Base-by-base conservation (phyloP, 2,113 vertebrate genomes). In the Elephas maximus region DNA sequence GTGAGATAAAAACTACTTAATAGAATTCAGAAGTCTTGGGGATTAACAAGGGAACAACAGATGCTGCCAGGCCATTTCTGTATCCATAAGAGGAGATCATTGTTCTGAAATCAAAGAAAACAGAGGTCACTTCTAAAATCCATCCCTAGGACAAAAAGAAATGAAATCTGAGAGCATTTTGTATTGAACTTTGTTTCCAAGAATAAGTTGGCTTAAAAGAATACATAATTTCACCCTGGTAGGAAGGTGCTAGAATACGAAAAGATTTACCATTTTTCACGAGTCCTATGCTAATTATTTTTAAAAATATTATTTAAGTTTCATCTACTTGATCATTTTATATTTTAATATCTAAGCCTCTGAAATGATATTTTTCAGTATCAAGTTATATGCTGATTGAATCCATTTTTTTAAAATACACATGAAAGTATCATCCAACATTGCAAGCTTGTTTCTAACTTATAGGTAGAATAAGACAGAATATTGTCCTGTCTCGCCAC, bases 61-160 rank as follows among this genome's bases (percentile, higher is more conserved):
- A 96, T 73, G 33, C 88, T 93, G 44, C 23, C 84, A 91, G 90
- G 23, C 77, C 48, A 37, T 88, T 82, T 95, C 77, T 94, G 41
- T 78, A 57, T 92, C 24, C n/a, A 73, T 83, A 88, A 88, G 67
- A 97, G 85, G 83, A 87, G 57, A 88, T 91, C 15, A 73, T 95
- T 88, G 63, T 88, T 94, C 76, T 93, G 84, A 98, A 97, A 96
- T 94, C n/a, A 94, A 97, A 95, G 83, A 80, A 93, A 97, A 90
- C 80, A 97, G 71, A 96, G 97, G 71, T 91, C 63, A 83, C 20
- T 93, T 93, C 30, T 96, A 74, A 95, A 71, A 51, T 88, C 48
- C 37, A 83, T 88, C 71, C 51, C 10, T 45, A 82, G 88, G 82
- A 98, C 69, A 85, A 93, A 96, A 94, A 83, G 85, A 96, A 96